Conservation (phyloP, 2,888 invertebrate genomes). For the Gymnocheta viridis region DNA sequence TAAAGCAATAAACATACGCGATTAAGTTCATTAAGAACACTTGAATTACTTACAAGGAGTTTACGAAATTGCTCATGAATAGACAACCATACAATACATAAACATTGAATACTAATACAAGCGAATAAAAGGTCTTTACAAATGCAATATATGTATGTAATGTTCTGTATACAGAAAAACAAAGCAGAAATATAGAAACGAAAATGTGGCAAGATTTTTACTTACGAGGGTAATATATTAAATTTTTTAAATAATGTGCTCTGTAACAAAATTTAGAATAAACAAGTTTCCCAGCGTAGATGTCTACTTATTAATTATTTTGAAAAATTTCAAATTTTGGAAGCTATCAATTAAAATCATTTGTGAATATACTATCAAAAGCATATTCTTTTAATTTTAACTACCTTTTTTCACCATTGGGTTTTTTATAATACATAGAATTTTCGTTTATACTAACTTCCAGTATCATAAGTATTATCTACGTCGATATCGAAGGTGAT, state of each 20-base stretch:
- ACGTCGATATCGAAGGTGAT: no score
- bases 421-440: no score
- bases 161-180: not conserved
- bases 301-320: no score
- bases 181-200: not conserved
- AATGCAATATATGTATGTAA: not conserved
- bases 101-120: slow-evolving; percentile 1
- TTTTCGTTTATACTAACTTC: no score
- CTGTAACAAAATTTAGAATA: not conserved
- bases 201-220: not conserved
- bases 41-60: slow-evolving; percentile 67
- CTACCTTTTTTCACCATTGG: no score
- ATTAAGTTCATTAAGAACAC: slow-evolving; percentile 78
- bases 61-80: slow-evolving; percentile 22
- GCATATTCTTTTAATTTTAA: no score
- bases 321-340: no score
- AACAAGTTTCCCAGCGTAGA: no score
- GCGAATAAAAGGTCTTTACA: slow-evolving; percentile 33
- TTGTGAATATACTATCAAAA: no score
- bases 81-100: slow-evolving; percentile 1
- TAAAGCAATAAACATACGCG: slow-evolving; percentile 80
- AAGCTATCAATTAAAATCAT: no score
- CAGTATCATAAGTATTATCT: no score
- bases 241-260: not conserved
- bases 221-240: not conserved